These are phyloP conservation scores for Cordilura impudica DNA, from an alignment of 2,888 invertebrate genomes.

Conservation along the genomic window DNA sequence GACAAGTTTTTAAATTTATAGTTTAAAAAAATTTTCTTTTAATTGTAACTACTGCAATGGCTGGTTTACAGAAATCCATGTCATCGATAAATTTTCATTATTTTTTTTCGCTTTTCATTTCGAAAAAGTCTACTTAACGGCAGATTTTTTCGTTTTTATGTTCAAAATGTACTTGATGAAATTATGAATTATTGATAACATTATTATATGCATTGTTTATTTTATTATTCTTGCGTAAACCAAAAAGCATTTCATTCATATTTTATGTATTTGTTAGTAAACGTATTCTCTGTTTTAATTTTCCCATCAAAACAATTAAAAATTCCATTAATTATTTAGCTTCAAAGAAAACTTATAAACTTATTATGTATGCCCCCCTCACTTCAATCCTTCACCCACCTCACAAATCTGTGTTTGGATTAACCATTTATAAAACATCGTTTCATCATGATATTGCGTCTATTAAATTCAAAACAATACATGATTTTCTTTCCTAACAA, in stretches of 20 bases:
- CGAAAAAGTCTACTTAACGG: too few species aligned
- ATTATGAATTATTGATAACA: too few species aligned
- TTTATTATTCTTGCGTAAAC: neutral
- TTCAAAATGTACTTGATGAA: too few species aligned
- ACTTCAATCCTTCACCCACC: neutral
- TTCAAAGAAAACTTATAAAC: slow-evolving; percentile 32
- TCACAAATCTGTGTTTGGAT: neutral
- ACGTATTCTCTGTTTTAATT: slow-evolving; percentile 13
- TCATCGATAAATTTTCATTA: too few species aligned
- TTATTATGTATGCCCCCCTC: neutral
- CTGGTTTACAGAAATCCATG: too few species aligned
- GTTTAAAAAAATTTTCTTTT: too few species aligned
- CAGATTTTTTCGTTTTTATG: neutral
- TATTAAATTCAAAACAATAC: slow-evolving; percentile 20
- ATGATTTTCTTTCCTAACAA: neutral
- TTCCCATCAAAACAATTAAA: slow-evolving; percentile 34
- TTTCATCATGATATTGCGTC: slow-evolving; percentile 26
- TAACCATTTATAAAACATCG: slow-evolving; percentile 24
- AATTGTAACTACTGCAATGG: too few species aligned
- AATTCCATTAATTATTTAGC: slow-evolving; percentile 33
- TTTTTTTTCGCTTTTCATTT: too few species aligned
- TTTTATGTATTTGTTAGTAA: neutral
- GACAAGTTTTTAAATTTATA: too few species aligned
- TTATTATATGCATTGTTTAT: slow-evolving; percentile 4
- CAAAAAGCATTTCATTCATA: neutral